phyloP scores from a whole-genome alignment of 2,113 vertebrate species.

The Agapornis roseicollis region DNA sequence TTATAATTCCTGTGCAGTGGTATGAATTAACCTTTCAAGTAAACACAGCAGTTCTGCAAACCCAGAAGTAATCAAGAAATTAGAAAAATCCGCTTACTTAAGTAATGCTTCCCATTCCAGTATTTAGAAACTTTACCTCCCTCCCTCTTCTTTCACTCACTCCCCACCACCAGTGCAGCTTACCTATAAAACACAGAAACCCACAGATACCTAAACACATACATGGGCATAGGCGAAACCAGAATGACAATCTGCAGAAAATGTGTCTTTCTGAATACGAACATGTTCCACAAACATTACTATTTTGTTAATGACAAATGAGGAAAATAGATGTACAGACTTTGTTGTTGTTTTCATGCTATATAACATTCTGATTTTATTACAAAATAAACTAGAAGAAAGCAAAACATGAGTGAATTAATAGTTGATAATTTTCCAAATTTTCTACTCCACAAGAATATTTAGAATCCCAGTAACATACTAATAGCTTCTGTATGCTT shows the following conservation, averaged over 20 bases:
- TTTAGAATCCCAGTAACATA: conserved; percentile 3
- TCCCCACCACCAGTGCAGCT: not conserved
- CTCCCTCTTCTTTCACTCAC: not conserved
- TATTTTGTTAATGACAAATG: not conserved
- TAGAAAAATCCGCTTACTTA: conserved; percentile 53
- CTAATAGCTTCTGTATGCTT: conserved; percentile 28
- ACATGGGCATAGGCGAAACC: not conserved
- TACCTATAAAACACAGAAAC: not conserved
- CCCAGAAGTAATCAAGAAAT: conserved; percentile 42
- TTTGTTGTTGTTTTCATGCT: not conserved
- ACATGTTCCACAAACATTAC: not conserved
- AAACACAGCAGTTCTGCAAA: not conserved
- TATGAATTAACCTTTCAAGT: conserved; percentile 8
- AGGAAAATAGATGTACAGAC: not conserved
- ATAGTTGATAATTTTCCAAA: conserved; percentile 25
- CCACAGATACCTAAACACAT: not conserved
- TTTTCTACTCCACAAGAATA: conserved; percentile 40
- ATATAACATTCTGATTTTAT: not conserved
- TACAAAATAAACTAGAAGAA: not conserved
- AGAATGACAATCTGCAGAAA: not conserved
- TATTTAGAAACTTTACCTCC: conserved; percentile 17
- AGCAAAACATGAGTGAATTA: not conserved
- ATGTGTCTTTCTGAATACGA: not conserved
- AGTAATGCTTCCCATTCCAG: conserved; percentile 2
- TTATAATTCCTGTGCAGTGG: not conserved